phyloP scores from a whole-genome alignment of 2,888 invertebrate genomes.

The Adelognathus sp. region DNA sequence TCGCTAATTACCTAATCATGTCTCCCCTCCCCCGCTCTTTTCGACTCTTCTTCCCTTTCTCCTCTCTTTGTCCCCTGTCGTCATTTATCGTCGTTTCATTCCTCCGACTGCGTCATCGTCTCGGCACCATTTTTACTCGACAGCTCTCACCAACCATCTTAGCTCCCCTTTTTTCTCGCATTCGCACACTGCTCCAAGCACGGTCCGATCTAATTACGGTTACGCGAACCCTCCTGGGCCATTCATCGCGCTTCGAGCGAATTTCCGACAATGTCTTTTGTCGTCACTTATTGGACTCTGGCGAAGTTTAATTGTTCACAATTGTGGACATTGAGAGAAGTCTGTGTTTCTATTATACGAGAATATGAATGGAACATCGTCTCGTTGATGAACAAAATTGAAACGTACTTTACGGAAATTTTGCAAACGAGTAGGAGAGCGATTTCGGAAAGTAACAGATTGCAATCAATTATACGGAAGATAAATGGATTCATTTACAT shows the following conservation, averaged over 20 bases:
- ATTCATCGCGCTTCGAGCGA: slow-evolving; percentile 23
- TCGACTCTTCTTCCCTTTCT: too few relatives aligned
- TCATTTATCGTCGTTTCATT: not conserved
- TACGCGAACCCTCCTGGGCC: slow-evolving; percentile 60
- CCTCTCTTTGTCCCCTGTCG: slow-evolving; percentile 41
- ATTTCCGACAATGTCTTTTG: slow-evolving; percentile 58
- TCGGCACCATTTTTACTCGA: not conserved
- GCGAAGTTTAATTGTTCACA: not conserved
- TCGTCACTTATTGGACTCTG: slow-evolving; percentile 59
- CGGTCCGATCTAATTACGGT: slow-evolving; percentile 74
- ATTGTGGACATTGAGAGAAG: too few relatives aligned
- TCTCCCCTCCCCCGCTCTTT: slow-evolving; percentile 4
- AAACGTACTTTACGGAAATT: too few relatives aligned
- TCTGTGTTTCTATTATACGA: too few relatives aligned
- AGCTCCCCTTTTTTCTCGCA: slow-evolving; percentile 18
- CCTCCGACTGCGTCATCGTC: not conserved
- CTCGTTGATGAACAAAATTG: too few relatives aligned
- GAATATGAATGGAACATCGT: too few relatives aligned
- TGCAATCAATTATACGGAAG: too few relatives aligned
- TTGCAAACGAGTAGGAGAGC: too few relatives aligned
- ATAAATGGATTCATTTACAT: too few relatives aligned
- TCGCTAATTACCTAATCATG: slow-evolving; percentile 56
- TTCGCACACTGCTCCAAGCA: slow-evolving; percentile 14
- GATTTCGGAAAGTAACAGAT: too few relatives aligned
- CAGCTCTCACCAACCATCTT: not conserved